phyloP scores from a whole-genome alignment of 2,888 invertebrate species.

The Parnassius orleans region DNA sequence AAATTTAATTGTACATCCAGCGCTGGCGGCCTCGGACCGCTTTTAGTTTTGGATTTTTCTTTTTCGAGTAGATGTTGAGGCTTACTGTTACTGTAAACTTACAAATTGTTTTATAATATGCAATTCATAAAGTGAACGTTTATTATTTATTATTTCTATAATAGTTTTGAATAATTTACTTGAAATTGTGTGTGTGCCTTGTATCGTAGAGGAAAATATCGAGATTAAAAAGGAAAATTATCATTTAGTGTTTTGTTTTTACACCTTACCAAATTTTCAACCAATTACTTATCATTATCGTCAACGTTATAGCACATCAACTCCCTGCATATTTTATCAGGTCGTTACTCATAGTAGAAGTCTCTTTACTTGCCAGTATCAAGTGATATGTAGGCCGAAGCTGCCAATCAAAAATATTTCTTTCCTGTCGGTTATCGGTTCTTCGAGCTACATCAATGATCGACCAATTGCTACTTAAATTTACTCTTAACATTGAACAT shows the following conservation, averaged over 20 bases:
- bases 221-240: constrained; percentile 82
- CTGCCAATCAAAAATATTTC: no score
- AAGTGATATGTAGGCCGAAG: no score
- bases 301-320: no score
- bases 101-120: constrained; percentile 56
- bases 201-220: constrained; percentile 84
- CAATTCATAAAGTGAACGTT: constrained; percentile 63
- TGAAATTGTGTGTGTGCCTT: constrained; percentile 86
- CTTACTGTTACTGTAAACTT: constrained; percentile 42
- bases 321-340: no score
- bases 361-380: no score
- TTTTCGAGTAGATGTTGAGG: constrained; percentile 54
- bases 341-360: no score
- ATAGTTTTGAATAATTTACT: constrained; percentile 74
- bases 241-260: constrained; percentile 63
- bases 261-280: constrained; percentile 17
- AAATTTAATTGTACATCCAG: constrained; percentile 35
- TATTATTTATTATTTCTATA: constrained; percentile 72
- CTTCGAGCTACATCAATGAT: no score
- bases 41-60: constrained; percentile 53
- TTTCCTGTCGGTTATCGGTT: no score
- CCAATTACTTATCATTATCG: no score
- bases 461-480: no score
- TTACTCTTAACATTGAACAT: no score
- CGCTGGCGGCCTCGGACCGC: constrained; percentile 44